Conservation (phyloP, 1,140 invertebrate species). For the Zaprionus capensis region DNA sequence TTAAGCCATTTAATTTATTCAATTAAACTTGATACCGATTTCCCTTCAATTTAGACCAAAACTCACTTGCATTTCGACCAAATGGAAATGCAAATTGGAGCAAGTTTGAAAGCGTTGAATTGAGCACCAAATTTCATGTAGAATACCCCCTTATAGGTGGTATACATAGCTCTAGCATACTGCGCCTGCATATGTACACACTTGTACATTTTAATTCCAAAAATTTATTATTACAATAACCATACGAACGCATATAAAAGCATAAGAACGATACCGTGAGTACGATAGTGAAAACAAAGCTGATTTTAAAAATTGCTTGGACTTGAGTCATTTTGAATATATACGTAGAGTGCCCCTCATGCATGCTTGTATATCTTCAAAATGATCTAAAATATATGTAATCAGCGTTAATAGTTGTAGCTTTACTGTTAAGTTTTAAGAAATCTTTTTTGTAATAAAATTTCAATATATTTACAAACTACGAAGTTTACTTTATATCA, state of each 20-base stretch:
- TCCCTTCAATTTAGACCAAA: constrained; percentile 23
- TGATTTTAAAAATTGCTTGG: constrained; percentile 62
- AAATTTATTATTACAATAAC: constrained; percentile 61
- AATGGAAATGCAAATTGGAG: constrained; percentile 68
- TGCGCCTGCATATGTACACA: constrained; percentile 36
- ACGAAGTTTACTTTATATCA: not conserved
- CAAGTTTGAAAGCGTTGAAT: not conserved
- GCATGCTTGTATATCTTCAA: constrained; percentile 50
- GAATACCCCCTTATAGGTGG: constrained; percentile 17
- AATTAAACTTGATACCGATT: constrained; percentile 1
- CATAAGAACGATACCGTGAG: constrained; percentile 49
- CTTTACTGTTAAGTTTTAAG: constrained; percentile 76
- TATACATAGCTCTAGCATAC: not conserved
- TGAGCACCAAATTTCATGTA: not conserved
- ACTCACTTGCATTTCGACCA: constrained; percentile 69
- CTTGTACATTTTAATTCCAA: constrained; percentile 74
- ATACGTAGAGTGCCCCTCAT: constrained; percentile 17
- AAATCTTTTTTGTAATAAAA: constrained; percentile 75
- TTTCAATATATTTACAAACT: constrained; percentile 70
- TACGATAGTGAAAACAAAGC: constrained; percentile 44
- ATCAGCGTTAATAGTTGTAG: constrained; percentile 67
- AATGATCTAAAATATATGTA: constrained; percentile 57
- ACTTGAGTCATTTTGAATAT: constrained; percentile 57
- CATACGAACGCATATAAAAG: constrained; percentile 52
- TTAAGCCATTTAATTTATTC: not conserved